Evolutionary conservation across 2,113 vertebrate species (phyloP).

Genomic region (Donacobius atricapilla): DNA sequence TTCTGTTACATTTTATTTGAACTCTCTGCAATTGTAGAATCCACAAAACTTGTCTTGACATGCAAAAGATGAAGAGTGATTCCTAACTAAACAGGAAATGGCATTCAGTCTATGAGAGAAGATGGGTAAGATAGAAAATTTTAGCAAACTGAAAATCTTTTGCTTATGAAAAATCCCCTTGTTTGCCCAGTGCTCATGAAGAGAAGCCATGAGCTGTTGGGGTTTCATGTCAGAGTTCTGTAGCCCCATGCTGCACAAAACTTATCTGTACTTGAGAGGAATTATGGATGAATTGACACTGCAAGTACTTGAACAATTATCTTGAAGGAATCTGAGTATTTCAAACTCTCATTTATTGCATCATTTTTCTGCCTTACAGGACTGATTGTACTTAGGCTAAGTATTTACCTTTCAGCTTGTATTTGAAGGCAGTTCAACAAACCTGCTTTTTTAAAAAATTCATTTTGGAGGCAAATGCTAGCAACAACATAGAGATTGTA

Average conservation of each 20-base stretch:
- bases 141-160: background rate
- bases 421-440: background rate
- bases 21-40: background rate
- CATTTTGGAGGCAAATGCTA: background rate
- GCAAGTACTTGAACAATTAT: background rate
- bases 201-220: background rate
- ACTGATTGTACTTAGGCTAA: background rate
- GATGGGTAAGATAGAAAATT: background rate
- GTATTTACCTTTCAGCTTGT: background rate
- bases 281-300: background rate
- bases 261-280: background rate
- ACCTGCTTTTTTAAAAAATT: background rate
- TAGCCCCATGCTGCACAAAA: background rate
- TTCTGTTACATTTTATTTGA: background rate
- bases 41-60: background rate
- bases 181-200: background rate
- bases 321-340: background rate
- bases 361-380: background rate
- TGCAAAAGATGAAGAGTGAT: background rate
- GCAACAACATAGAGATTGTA: background rate
- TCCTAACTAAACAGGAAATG: background rate
- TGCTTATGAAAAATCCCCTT: background rate
- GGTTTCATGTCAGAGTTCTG: background rate
- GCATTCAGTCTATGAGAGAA: background rate
- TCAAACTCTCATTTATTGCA: background rate